Conservation (phyloP, 2,888 invertebrate species). For the Hylaea fasciaria region DNA sequence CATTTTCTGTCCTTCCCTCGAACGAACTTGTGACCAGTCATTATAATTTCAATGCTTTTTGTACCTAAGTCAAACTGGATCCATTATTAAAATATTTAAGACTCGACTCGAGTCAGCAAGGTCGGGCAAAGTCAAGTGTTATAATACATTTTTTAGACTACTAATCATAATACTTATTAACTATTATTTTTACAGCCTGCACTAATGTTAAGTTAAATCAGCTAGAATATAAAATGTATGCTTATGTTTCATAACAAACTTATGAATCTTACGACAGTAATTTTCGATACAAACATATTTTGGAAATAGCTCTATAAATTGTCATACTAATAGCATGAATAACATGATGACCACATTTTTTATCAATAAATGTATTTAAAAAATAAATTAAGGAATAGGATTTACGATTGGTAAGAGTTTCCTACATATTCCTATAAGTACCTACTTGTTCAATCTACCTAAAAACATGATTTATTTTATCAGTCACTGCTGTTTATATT, state of each 20-base stretch:
- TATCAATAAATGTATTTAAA: too few species aligned
- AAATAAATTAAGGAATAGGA: too few species aligned
- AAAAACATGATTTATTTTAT: constrained; percentile 2
- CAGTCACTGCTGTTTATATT: background rate
- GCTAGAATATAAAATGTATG: too few species aligned
- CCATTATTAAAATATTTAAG: constrained; percentile 31
- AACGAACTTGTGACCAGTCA: constrained; percentile 3
- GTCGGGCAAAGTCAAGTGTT: constrained; percentile 22
- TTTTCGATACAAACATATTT: too few species aligned
- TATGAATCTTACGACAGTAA: too few species aligned
- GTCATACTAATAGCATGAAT: too few species aligned
- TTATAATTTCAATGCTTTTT: constrained; percentile 19
- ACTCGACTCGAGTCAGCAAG: constrained; percentile 23
- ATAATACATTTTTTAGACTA: constrained; percentile 7
- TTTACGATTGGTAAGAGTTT: too few species aligned
- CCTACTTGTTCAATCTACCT: background rate
- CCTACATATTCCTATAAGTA: background rate
- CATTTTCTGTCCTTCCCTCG: background rate
- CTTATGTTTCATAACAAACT: too few species aligned
- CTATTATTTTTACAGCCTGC: background rate
- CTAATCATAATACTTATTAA: background rate
- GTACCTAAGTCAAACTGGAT: constrained; percentile 35
- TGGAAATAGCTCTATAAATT: too few species aligned
- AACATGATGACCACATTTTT: too few species aligned
- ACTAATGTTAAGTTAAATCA: background rate